Conservation (phyloP, 2,888 invertebrate species). For the Drosophila stalkeri region DNA sequence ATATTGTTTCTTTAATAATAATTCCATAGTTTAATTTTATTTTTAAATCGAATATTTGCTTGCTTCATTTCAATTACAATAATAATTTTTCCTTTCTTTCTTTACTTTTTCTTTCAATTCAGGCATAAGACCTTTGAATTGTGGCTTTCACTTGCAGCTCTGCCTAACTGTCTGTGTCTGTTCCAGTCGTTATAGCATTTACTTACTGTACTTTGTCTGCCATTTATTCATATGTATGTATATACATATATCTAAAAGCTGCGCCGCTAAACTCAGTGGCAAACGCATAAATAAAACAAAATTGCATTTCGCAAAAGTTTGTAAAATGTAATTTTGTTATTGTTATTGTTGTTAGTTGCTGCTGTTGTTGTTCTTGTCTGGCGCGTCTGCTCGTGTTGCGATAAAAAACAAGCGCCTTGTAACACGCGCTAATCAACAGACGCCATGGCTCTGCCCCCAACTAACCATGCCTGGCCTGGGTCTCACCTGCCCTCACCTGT, state of each 20-base stretch:
- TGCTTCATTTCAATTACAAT: no score
- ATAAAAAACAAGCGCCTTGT: slow-evolving; percentile 53
- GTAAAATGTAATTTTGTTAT: slow-evolving; percentile 37
- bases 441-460: slow-evolving; percentile 11
- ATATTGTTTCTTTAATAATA: neutral
- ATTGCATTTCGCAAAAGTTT: slow-evolving; percentile 54
- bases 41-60: neutral
- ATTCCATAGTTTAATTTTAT: neutral
- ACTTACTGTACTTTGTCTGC: slow-evolving; percentile 16
- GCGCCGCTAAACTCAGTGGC: slow-evolving; percentile 17
- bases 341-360: slow-evolving; percentile 20
- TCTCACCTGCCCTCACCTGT: slow-evolving; percentile 6
- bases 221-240: neutral
- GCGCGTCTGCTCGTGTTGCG: slow-evolving; percentile 60
- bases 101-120: neutral
- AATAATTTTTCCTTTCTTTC: neutral
- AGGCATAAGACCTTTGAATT: neutral
- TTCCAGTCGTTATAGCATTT: neutral
- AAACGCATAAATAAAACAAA: slow-evolving; percentile 47
- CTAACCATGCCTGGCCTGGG: neutral
- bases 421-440: slow-evolving; percentile 75
- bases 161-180: neutral
- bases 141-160: neutral
- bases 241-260: neutral
- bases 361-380: slow-evolving; percentile 44